Conservation (phyloP, 1,140 invertebrate species). For the Drosophila gunungcola region DNA sequence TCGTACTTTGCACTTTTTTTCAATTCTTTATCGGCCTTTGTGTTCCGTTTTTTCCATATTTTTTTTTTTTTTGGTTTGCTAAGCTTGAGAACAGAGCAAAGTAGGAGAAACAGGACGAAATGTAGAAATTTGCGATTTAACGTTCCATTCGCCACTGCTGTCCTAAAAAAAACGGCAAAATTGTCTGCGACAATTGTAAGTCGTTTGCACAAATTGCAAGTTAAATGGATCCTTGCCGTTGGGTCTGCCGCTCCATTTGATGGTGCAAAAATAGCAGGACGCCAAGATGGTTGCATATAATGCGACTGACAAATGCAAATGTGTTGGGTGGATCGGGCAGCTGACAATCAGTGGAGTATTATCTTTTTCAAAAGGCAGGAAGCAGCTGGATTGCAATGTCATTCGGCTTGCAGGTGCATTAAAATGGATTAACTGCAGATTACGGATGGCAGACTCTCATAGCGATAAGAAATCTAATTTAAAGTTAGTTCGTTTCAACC, state of each 20-base stretch:
- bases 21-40: constrained; percentile 1
- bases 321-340: constrained; percentile 13
- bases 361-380: constrained; percentile 16
- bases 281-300: constrained; percentile 10
- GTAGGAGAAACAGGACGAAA: constrained; percentile 22
- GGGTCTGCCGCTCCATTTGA: constrained; percentile 44
- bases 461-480: constrained; percentile 27
- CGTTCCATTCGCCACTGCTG: constrained; percentile 21
- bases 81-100: constrained; percentile 12
- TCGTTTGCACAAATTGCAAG: constrained; percentile 59
- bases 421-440: constrained; percentile 6
- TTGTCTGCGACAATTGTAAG: constrained; percentile 58
- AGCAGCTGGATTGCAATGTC: constrained; percentile 2
- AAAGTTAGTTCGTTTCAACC: constrained; percentile 11
- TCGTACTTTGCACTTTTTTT: constrained; percentile 1
- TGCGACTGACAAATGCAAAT: constrained; percentile 45
- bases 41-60: not conserved
- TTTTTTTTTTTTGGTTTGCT: constrained; percentile 16
- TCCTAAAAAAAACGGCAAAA: constrained; percentile 20
- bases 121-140: constrained; percentile 46
- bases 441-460: not conserved
- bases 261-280: constrained; percentile 6
- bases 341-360: constrained; percentile 43
- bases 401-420: not conserved
- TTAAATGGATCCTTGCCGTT: constrained; percentile 53